Evolutionary conservation across 2,797 vertebrate genomes (phyloP), one percentile per base, ranked within the genome.

Genomic region (Acomys russatus): DNA sequence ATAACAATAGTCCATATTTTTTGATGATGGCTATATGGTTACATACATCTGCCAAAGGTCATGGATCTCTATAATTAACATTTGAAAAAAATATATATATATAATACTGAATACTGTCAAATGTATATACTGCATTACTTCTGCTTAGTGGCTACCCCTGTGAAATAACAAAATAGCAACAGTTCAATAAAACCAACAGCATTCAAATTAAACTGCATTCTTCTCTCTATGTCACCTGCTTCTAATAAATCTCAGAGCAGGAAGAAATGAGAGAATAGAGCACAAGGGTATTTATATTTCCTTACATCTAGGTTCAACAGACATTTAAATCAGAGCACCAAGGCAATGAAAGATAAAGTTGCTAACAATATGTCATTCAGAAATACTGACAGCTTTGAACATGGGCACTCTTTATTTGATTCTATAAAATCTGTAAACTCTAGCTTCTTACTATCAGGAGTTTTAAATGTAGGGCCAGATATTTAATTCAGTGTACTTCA

Each of bases 291-390:
- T 84, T 91, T 96, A 91, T 33, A 86, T 92, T 96, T 95, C 49
- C 90, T 86, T 96, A 95, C 66, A 63, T 90, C 9, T 80, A 49
- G 44, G 14, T 70, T 8, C 44, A 91, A 80, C 44, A 68, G 54
- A 71, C 77, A 66, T 88, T 74, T 90, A 92, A 92, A 87, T 73
- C 23, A 71, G 90, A 95, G 91, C 9, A 91, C 14, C 4, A 87
- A 97, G 80, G 17, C 30, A 87, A 64, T 96, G 66, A 94, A 78
- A 96, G 91, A 82, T 80, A 94, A 96, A 94, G 90, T 86, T 56
- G 95, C 68, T 94, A 90, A 51, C 33, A 59, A 35, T 79, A n/a
- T 15, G 35, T 35, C 51, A 92, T 94, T 96, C 15, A 88, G 25
- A 94, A 94, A 95, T 56, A 77, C 30, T 78, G 79, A 56, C 80